Base-by-base conservation (phyloP, 2,888 invertebrate species). In the Metellina segmentata region DNA sequence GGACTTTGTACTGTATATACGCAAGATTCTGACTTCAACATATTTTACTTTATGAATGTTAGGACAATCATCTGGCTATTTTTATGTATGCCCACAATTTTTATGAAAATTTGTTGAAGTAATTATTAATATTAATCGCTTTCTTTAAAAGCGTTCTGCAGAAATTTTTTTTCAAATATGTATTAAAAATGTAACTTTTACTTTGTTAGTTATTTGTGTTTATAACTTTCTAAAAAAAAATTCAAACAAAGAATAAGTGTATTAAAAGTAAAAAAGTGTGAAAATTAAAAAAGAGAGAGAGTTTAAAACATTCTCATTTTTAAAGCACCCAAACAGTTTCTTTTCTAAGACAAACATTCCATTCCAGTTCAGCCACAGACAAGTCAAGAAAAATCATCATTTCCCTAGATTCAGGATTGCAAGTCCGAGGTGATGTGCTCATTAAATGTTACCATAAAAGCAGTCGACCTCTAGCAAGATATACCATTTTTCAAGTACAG, bases 381-480 rank as follows among this genome's bases (percentile, higher is more conserved):
- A 87, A 92, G 53, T 81, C 93, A 52, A 77, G 91, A 34, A 83
- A 89, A 78, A 97, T 97, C 94, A 96, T 97, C 92, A 96, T 97
- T 93, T 96, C 96, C 94, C 96, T 97, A 93, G 97, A 96, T 94
- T 97, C 95, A 85, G 97, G 97, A 77, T 96, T 97, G 78, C 96
- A 97, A 85, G 96, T 98, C 19, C 96, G 98, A 85, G 98, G 98
- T 16, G 98, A 98, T 95, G 97, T 98, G 93, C 96, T 98, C 93
- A 96, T 98, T 94, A 98, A 98, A 95, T 98, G 98, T 95, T 98
- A 98, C 96, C 97, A 98, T 94, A 96, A 97, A 94, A 95, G 94
- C 61, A 89, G 87, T 70, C 90, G 93, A 9, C 94, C 94, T 11
- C 91, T 93, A n/a, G 93, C 93, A 79, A 95, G 96, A 74, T 97